phyloP scores from a whole-genome alignment of 2,797 vertebrate species.

The Pangasius macronema region DNA sequence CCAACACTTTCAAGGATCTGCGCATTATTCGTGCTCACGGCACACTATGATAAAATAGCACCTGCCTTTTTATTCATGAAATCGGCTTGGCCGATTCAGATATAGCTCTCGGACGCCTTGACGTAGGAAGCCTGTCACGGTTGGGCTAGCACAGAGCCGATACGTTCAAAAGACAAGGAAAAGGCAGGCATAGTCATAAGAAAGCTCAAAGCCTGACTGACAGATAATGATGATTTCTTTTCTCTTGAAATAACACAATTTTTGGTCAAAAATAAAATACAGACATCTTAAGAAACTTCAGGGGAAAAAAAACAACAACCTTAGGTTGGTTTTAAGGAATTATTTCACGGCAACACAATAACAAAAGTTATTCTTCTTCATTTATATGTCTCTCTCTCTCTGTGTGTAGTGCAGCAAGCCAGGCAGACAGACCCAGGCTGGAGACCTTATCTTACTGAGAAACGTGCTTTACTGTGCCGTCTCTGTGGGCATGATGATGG shows the following conservation, averaged over 20 bases:
- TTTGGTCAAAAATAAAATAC: not conserved
- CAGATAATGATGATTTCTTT: not conserved
- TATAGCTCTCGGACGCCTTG: constrained; percentile 64
- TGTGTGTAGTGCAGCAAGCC: constrained; percentile 55
- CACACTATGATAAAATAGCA: constrained; percentile 66
- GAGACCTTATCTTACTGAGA: constrained; percentile 69
- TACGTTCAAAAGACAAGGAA: constrained; percentile 42
- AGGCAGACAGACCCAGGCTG: constrained; percentile 62
- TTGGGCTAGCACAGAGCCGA: constrained; percentile 66
- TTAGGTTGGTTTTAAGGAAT: not conserved
- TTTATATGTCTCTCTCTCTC: constrained; percentile 38
- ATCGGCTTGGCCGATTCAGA: constrained; percentile 63
- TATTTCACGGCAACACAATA: constrained; percentile 37
- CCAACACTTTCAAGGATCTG: constrained; percentile 58
- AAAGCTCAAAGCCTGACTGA: constrained; percentile 15
- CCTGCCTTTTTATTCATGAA: constrained; percentile 68
- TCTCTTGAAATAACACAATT: constrained; percentile 2
- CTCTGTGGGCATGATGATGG: constrained; percentile 71
- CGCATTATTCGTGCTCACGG: constrained; percentile 70
- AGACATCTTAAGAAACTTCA: not conserved
- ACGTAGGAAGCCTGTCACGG: constrained; percentile 70
- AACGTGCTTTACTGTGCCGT: constrained; percentile 61
- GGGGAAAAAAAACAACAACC: not conserved
- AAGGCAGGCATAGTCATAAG: constrained; percentile 30
- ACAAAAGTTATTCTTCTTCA: constrained; percentile 29